Evolutionary conservation across 2,888 invertebrate genomes (phyloP), one percentile per base, ranked within the genome.

Genomic region (Phaedon cochleariae): DNA sequence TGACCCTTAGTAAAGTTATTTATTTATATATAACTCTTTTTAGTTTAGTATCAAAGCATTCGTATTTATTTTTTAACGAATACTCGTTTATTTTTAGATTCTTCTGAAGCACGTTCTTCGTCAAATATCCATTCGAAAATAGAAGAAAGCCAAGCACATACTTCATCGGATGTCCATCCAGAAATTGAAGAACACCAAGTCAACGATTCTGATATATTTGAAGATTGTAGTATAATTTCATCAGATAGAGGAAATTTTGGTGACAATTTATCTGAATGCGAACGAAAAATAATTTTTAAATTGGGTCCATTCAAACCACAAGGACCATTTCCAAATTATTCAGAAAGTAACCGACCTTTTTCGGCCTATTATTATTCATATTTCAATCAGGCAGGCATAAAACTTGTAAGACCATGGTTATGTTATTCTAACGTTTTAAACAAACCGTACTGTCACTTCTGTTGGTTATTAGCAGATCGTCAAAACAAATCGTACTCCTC

Each of bases 331-430:
- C 34, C 34, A 59, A 59, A 45, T 26, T 17, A 34, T 54, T 26
- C 31, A 54, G 31, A 54, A 54, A 58, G 22, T 58, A 58, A 58
- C 41, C 41, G 58, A 58, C 20, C 58, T 58, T 58, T 58, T 58
- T 58, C 58, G 58, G 46, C 22, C 22, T 58, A 58, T 45, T 46
- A 58, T 58, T 58, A 41, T 58, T 58, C 58, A 58, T 45, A 58
- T 45, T 45, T 58, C 58, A 58, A 58, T 58, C 17, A 58, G 41
- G 54, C 54, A 54, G 54, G 58, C 58, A 59, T 31, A 59, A 59
- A 51, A 49, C 26, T 59, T 59, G 9, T n/a, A 59, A 31, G 18
- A 49, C 51, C 51, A 31, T 59, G 34, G 59, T 49, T 51, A 49
- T 59, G 49, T 59, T 49, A 51, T 49, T 49, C 37, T 49, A 29